Percentiles rank a stretch among this genome's conserved stretches.
These are phyloP conservation scores for Limanda limanda DNA, from an alignment of 2,113 vertebrate species.

Conservation along the genomic window DNA sequence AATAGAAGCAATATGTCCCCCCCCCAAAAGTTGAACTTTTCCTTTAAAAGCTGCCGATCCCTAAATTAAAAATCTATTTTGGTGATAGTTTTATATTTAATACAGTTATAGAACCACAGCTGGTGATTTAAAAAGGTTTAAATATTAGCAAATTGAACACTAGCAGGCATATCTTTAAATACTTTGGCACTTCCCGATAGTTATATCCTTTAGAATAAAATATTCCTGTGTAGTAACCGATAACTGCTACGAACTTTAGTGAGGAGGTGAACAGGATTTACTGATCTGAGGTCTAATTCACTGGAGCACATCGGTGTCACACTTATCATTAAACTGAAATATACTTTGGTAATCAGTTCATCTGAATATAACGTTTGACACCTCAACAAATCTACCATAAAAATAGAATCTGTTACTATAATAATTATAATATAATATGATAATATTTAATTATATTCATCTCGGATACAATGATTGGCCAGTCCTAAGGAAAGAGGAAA, in stretches of 20 bases:
- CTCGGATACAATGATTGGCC: constrained; percentile 74
- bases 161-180: not conserved
- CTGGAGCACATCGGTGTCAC: constrained; percentile 65
- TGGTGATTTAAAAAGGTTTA: not conserved
- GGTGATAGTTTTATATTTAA: not conserved
- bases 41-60: not conserved
- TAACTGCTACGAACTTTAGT: constrained; percentile 7
- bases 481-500: constrained; percentile 69
- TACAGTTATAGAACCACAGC: not conserved
- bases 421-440: constrained; percentile 11
- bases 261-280: not conserved
- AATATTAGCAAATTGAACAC: constrained; percentile 4
- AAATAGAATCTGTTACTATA: constrained; percentile 74
- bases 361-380: constrained; percentile 72
- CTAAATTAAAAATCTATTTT: not conserved
- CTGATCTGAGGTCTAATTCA: constrained; percentile 67
- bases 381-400: constrained; percentile 71
- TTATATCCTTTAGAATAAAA: not conserved
- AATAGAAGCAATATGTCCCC: not conserved
- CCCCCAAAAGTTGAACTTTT: constrained; percentile 6
- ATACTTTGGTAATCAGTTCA: constrained; percentile 81
- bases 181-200: constrained; percentile 24
- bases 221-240: not conserved
- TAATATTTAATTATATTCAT: constrained; percentile 63
- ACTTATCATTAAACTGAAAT: constrained; percentile 66